These are phyloP conservation scores for Noctua janthe DNA, from an alignment of 2,888 invertebrate species.

Conservation along the genomic window DNA sequence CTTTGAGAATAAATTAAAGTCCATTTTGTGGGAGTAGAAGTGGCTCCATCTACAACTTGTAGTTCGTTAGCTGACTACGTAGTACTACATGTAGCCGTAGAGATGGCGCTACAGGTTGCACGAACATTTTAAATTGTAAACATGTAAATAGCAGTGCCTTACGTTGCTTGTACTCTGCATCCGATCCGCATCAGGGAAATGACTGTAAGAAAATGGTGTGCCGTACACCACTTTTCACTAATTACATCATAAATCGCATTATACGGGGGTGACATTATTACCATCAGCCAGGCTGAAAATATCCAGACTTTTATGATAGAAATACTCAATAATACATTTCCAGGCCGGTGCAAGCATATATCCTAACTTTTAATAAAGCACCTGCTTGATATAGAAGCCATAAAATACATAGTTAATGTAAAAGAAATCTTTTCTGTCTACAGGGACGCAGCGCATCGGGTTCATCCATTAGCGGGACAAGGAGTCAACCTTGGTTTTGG, in stretches of 20 bases:
- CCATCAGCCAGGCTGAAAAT: not conserved
- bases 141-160: not conserved
- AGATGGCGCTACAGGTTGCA: conserved; percentile 14
- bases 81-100: not conserved
- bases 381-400: not conserved
- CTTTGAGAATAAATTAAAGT: not conserved
- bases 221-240: not conserved
- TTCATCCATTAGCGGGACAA: conserved; percentile 99
- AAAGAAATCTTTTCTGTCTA: not conserved
- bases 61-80: not conserved
- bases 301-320: not conserved
- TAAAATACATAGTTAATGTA: not conserved
- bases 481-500: conserved; percentile 99
- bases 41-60: conserved; percentile 24
- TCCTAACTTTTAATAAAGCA: not conserved
- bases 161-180: not conserved
- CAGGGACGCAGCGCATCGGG: conserved; percentile 96
- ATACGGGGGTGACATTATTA: not conserved
- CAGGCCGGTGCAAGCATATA: not conserved
- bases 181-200: not conserved
- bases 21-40: not conserved
- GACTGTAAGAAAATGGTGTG: too few species aligned
- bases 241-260: not conserved
- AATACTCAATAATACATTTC: not conserved
- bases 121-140: not conserved